Evolutionary conservation across 2,797 vertebrate genomes (phyloP).

Genomic region (Coracias cyanogaster): DNA sequence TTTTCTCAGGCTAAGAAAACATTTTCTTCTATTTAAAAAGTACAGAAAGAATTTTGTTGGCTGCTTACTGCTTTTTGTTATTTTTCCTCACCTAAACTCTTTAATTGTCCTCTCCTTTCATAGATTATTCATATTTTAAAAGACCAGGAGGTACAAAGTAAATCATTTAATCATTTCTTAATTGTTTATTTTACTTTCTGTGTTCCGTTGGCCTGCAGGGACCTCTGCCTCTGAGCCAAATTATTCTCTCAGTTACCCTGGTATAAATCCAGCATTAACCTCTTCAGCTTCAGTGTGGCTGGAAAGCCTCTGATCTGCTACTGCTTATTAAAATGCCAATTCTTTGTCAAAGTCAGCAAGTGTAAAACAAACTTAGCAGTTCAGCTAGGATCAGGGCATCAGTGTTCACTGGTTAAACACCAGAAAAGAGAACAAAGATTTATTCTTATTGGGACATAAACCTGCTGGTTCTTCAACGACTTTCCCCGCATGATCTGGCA

Average conservation of each 20-base stretch:
- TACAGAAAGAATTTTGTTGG: background rate
- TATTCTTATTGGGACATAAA: background rate
- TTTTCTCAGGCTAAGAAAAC: background rate
- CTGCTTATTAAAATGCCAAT: background rate
- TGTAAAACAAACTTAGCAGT: background rate
- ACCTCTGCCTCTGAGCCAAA: background rate
- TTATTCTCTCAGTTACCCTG: background rate
- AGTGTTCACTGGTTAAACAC: background rate
- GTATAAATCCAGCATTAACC: conserved; percentile 23
- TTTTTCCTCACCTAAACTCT: background rate
- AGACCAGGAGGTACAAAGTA: background rate
- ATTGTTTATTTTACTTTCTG: conserved; percentile 7
- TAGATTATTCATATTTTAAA: background rate
- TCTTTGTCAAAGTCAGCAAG: background rate
- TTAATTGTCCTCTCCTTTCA: background rate
- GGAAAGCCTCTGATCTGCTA: background rate
- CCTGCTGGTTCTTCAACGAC: background rate
- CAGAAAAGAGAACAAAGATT: background rate
- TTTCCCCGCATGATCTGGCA: background rate
- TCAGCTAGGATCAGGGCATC: background rate
- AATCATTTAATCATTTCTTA: background rate
- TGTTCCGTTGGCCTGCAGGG: background rate
- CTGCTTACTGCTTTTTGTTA: background rate
- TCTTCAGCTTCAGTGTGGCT: background rate
- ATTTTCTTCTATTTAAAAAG: background rate